Conservation (phyloP, 2,888 invertebrate genomes). For the Polylopha cassiicola region DNA sequence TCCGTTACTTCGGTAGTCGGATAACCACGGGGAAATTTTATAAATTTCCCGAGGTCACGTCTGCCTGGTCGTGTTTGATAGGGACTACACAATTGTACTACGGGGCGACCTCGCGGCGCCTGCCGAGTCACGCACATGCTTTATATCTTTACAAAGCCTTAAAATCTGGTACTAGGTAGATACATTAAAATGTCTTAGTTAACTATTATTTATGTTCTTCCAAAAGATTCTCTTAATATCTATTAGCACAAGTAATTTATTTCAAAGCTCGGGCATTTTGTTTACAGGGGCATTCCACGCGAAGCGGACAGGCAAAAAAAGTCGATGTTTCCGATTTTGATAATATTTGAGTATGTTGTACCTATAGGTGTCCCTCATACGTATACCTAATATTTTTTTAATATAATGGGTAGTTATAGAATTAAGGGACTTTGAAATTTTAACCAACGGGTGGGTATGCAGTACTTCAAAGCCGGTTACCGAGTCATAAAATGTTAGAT, state of each 20-base stretch:
- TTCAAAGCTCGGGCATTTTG: too few relatives aligned
- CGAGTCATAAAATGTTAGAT: too few relatives aligned
- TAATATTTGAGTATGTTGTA: too few relatives aligned
- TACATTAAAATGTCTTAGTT: conserved; percentile 20
- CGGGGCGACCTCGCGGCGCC: conserved; percentile 71
- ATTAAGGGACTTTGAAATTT: too few relatives aligned
- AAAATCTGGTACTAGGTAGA: conserved; percentile 22
- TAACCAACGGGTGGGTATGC: too few relatives aligned
- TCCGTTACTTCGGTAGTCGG: conserved; percentile 21
- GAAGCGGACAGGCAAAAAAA: too few relatives aligned
- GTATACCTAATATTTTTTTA: too few relatives aligned
- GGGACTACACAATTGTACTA: conserved; percentile 62
- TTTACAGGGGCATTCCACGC: too few relatives aligned
- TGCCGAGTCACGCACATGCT: conserved; percentile 70
- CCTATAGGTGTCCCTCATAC: too few relatives aligned
- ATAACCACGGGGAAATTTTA: conserved; percentile 32
- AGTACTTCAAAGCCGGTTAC: too few relatives aligned
- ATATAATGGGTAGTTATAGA: too few relatives aligned
- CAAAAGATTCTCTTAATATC: neutral
- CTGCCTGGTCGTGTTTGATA: conserved; percentile 53
- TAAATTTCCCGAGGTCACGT: conserved; percentile 42
- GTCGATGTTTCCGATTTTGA: too few relatives aligned
- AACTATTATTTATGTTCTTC: conserved; percentile 18
- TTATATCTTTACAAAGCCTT: conserved; percentile 57
- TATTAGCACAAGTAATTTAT: neutral